phyloP scores from a whole-genome alignment of 1,140 invertebrate species.

The Psix sp. region DNA sequence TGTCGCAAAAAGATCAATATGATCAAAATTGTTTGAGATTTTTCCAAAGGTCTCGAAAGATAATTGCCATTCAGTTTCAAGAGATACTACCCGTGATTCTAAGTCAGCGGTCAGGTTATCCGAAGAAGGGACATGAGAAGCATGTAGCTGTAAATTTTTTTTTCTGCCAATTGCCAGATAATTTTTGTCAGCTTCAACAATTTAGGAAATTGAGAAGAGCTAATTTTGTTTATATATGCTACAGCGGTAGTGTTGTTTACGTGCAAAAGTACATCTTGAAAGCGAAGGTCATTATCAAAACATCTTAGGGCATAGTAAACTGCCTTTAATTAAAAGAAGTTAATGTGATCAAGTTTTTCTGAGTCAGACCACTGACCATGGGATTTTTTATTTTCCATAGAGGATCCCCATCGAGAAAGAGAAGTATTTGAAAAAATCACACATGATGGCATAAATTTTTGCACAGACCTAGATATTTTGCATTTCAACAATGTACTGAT shows the following conservation, averaged over 20 bases:
- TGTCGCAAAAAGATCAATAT: constrained; percentile 22
- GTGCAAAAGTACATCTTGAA: constrained; percentile 15
- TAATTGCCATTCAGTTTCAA: constrained; percentile 22
- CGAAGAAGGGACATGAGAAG: constrained; percentile 19
- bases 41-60: background rate
- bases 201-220: constrained; percentile 17
- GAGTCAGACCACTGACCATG: constrained; percentile 26
- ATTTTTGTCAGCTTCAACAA: constrained; percentile 8
- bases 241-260: constrained; percentile 17
- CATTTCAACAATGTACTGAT: constrained; percentile 1
- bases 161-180: constrained; percentile 31
- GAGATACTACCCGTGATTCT: constrained; percentile 14
- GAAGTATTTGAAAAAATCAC: constrained; percentile 26
- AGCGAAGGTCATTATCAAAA: constrained; percentile 2
- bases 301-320: constrained; percentile 12
- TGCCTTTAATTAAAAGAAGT: constrained; percentile 18
- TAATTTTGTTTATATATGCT: constrained; percentile 21
- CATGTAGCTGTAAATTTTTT: constrained; percentile 2
- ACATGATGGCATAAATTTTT: background rate
- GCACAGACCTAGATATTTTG: constrained; percentile 8
- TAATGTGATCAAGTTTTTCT: constrained; percentile 14
- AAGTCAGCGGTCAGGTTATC: constrained; percentile 6
- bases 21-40: constrained; percentile 5
- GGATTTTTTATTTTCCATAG: background rate
- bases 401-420: constrained; percentile 15